phyloP scores from a whole-genome alignment of 2,797 vertebrate genomes.

The Dendrocincla fuliginosa region DNA sequence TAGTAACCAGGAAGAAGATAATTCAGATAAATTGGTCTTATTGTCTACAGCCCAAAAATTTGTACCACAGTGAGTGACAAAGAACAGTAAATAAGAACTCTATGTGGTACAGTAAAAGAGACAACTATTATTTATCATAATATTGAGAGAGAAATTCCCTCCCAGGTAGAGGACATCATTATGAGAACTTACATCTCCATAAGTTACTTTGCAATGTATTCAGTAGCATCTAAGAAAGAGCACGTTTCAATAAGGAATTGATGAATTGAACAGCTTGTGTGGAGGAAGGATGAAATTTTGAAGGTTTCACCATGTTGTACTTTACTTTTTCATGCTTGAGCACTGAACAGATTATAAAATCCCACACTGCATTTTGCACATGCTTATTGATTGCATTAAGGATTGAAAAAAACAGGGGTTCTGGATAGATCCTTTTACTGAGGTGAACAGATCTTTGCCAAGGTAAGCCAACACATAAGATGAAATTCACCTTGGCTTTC shows the following conservation, averaged over 20 bases:
- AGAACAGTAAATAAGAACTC: neutral
- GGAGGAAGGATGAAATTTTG: neutral
- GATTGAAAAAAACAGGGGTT: neutral
- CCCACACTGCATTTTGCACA: neutral
- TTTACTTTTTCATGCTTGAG: neutral
- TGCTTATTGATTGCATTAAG: neutral
- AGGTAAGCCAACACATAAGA: neutral
- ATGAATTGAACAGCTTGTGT: neutral
- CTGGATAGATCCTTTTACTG: neutral
- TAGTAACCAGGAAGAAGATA: neutral
- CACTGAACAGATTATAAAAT: conserved; percentile 39
- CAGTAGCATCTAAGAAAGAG: neutral
- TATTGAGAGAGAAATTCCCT: neutral
- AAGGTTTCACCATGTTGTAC: neutral
- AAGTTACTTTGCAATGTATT: neutral
- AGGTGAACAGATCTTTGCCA: neutral
- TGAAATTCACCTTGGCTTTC: neutral
- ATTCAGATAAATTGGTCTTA: neutral
- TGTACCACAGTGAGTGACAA: neutral
- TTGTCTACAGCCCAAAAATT: neutral
- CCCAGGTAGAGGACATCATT: neutral
- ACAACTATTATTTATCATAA: neutral
- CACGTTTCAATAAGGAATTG: neutral
- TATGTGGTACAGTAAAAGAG: neutral
- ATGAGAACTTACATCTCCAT: neutral